Percentiles rank a stretch among this genome's conserved stretches.
Evolutionary conservation across 2,888 invertebrate genomes (phyloP).

Genomic region (Phymatocera aterrima): DNA sequence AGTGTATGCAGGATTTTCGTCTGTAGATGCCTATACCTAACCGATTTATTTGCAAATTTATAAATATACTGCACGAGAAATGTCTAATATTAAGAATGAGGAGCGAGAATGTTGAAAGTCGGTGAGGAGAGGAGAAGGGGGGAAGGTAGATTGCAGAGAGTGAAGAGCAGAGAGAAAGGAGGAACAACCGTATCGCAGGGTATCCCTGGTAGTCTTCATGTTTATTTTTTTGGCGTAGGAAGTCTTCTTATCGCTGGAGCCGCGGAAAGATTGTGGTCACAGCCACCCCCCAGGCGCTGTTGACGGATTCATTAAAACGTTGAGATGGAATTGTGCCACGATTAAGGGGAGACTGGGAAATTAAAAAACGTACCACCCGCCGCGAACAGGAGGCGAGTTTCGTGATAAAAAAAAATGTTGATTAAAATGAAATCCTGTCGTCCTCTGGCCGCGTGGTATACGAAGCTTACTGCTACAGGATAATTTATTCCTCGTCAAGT

Average conservation of each 20-base stretch:
- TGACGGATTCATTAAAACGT: constrained; percentile 69
- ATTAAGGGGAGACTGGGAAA: constrained; percentile 61
- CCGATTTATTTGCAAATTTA: neutral
- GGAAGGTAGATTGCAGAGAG: constrained; percentile 28
- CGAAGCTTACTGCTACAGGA: neutral
- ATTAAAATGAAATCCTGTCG: constrained; percentile 44
- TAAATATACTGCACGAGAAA: neutral
- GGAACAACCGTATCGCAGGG: constrained; percentile 31
- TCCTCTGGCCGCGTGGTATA: constrained; percentile 14
- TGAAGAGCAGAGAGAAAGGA: constrained; percentile 36
- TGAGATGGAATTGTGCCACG: constrained; percentile 62
- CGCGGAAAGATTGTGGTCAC: constrained; percentile 45
- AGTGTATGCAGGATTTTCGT: neutral
- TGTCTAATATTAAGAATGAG: neutral
- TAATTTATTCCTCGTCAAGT: constrained; percentile 2
- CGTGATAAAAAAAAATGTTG: constrained; percentile 39
- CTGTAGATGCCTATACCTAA: neutral
- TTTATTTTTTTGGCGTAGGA: constrained; percentile 39
- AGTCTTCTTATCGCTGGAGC: constrained; percentile 45
- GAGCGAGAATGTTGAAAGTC: neutral
- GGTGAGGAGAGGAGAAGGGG: neutral
- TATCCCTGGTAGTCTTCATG: constrained; percentile 30
- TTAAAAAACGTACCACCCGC: constrained; percentile 46
- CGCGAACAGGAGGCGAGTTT: constrained; percentile 38
- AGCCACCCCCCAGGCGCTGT: constrained; percentile 52